These are phyloP conservation scores for Strigops habroptila DNA, from an alignment of 2,113 vertebrate species.

Conservation along the genomic window DNA sequence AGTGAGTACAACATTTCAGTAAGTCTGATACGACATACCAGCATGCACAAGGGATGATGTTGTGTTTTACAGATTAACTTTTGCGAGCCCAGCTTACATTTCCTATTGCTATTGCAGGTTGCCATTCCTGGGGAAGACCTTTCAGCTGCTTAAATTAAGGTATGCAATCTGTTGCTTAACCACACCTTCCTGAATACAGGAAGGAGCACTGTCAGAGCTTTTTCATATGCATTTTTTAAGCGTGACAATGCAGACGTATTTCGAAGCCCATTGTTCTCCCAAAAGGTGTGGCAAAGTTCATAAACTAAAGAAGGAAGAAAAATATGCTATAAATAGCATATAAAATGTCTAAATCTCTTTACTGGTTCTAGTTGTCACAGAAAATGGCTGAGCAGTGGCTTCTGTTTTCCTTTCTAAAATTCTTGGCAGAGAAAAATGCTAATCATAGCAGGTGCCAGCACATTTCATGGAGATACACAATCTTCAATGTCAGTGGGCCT, in stretches of 20 bases:
- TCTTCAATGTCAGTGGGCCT: not conserved
- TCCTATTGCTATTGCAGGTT: not conserved
- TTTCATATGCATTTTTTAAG: conserved; percentile 12
- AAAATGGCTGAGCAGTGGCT: not conserved
- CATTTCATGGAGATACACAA: not conserved
- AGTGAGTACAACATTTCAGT: not conserved
- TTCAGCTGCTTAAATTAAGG: not conserved
- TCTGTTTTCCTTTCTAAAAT: not conserved
- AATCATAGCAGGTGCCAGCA: not conserved
- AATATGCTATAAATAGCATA: not conserved
- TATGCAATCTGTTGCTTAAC: not conserved
- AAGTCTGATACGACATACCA: not conserved
- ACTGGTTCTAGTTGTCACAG: not conserved
- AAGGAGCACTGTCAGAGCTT: not conserved
- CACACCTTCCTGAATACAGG: conserved; percentile 7
- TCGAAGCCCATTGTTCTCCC: not conserved
- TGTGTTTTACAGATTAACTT: not conserved
- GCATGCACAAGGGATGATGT: not conserved
- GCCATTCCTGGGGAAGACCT: not conserved
- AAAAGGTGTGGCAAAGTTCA: conserved; percentile 50
- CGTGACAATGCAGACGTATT: not conserved
- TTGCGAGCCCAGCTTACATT: not conserved
- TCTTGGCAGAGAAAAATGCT: not conserved
- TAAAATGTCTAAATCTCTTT: not conserved
- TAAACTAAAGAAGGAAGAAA: conserved; percentile 12